Percentiles rank a stretch among this genome's conserved stretches.
These are phyloP conservation scores for Brachyrhaphis roseni DNA, from an alignment of 2,797 vertebrate genomes.

Conservation along the genomic window DNA sequence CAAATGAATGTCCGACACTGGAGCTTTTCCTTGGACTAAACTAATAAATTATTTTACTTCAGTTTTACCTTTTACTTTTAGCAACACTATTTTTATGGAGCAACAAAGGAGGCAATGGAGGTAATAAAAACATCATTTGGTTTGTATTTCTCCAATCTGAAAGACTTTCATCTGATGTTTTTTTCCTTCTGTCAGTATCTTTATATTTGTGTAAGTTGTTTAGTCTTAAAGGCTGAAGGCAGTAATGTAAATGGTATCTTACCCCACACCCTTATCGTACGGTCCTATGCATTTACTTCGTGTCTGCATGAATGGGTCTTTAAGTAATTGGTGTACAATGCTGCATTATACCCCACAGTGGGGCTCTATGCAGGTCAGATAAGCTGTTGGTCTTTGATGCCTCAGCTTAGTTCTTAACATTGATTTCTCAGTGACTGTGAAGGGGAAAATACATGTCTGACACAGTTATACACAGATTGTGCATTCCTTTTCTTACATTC, in stretches of 20 bases:
- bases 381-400: constrained; percentile 77
- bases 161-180: constrained; percentile 67
- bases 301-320: constrained; percentile 79
- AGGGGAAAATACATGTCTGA: constrained; percentile 69
- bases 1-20: constrained; percentile 82
- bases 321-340: constrained; percentile 79
- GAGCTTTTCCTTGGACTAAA: constrained; percentile 81
- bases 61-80: constrained; percentile 76
- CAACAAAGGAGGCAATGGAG: constrained; percentile 80
- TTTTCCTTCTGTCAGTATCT: constrained; percentile 58
- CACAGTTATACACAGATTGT: constrained; percentile 65
- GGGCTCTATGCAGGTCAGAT: constrained; percentile 80
- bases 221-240: constrained; percentile 60
- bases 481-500: constrained; percentile 63
- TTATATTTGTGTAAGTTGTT: constrained; percentile 68
- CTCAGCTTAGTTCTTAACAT: constrained; percentile 74
- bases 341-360: constrained; percentile 79
- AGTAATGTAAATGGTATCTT: constrained; percentile 69
- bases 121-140: constrained; percentile 68
- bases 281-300: constrained; percentile 77
- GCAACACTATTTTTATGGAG: constrained; percentile 86
- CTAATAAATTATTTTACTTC: constrained; percentile 71
- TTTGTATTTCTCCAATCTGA: constrained; percentile 86
- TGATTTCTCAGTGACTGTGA: constrained; percentile 74
- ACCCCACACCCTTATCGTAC: constrained; percentile 56